Evolutionary conservation across 2,113 vertebrate species (phyloP), one percentile per base, ranked within the genome.

Genomic region (Melanostigma gelatinosum): DNA sequence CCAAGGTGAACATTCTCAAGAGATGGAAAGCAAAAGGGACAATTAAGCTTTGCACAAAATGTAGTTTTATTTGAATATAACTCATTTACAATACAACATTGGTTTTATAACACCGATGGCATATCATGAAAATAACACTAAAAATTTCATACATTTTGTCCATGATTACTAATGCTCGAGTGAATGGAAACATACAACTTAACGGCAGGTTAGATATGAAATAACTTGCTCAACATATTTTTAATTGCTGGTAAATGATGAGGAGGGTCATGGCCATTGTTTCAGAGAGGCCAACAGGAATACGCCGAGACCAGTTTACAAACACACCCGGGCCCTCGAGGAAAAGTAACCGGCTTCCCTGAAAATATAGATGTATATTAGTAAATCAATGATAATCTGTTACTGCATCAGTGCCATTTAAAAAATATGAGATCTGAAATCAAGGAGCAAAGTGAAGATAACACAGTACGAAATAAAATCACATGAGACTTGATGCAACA

Each of bases 341-440:
- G 89, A 88, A 95, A 89, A 6, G 76, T 94, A n/a, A 94, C 91
- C 0, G 88, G 76, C 44, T 93, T 79, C 48, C 94, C 95, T 96
- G 85, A 84, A 93, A 85, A 67, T 36, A 84, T 0, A 82, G 11
- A 77, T 2, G 1, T 10, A 58, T 6, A 62, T 15, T 62, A 46
- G 32, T 44, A 55, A 64, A 75, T 60, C 11, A 58, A 71, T 48
- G 52, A 77, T 15, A 46, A 27, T 58, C 13, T 8, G 44, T 71
- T 48, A 71, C 4, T 58, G 3, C 16, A 55, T 71, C 27, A 10
- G 1, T 27, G 24, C 46, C 18, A 44, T 40, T 57, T 4, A 54
- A 58, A 27, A 50, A 52, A 60, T 8, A 42, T 61, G 11, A 44
- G 18, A 20, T 38, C 27, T 62, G 18, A n/a, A 72, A 69, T 64